Evolutionary conservation across 2,888 invertebrate genomes (phyloP), one percentile per base, ranked within the genome.

Genomic region (Thereva nobilitata): DNA sequence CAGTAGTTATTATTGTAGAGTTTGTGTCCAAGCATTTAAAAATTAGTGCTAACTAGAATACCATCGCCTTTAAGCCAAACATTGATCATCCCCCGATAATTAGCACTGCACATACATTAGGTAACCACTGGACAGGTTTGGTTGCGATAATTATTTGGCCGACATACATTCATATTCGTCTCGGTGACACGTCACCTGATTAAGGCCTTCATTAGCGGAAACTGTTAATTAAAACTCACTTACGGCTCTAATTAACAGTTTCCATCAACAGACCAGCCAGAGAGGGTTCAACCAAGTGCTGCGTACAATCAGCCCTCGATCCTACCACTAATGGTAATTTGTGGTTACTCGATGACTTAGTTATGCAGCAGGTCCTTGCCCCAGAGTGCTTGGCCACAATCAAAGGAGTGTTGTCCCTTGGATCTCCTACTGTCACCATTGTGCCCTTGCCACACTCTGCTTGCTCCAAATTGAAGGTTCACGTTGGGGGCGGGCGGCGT

Each of bases 251-350:
- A 64, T 64, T 64, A 64, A 54, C 55, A 64, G 45, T 64, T 64
- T 34, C 54, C 53, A 55, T 55, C 40, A 54, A 54, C 40, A 61
- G 61, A 41, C 34, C 50, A 41, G 41, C 61, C 12, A 40, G 49
- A n/a, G 50, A 23, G 23, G 49, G 41, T 41, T 61, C 40, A 54
- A 54, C 9, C 37, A 10, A 12, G 23, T 52, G 38, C 41, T 35
- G 54, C 41, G 45, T n/a, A 64, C 52, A 68, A 66, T 68, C 57
- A 50, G 38, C 56, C 53, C 50, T 63, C 12, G 52, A 54, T 44
- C 47, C 40, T 35, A 66, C 68, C 68, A 44, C 66, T 64, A 67
- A 53, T 68, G 54, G 57, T 57, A 66, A 68, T 68, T 68, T 68
- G 68, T 64, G 68, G 68, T 54, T 57, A 40, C 8, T 12, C 57